Percentiles rank a stretch among this genome's conserved stretches.
Evolutionary conservation across 2,113 vertebrate species (phyloP).

Genomic region (Parotia lawesii): DNA sequence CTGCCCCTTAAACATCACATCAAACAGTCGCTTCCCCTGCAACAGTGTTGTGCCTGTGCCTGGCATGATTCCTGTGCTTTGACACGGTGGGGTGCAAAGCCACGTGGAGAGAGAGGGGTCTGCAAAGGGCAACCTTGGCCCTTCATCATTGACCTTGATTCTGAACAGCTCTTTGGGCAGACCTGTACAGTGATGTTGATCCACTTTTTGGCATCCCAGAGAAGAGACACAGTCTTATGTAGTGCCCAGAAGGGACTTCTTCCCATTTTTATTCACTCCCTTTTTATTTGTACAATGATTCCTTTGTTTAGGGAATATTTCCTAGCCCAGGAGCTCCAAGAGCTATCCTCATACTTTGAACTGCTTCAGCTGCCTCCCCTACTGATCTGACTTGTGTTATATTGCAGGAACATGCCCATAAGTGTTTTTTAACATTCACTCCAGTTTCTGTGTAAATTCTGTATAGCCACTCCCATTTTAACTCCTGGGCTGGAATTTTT

Average conservation of each 20-base stretch:
- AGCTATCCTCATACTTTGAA: not conserved
- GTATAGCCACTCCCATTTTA: not conserved
- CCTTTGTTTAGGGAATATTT: not conserved
- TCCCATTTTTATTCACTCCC: not conserved
- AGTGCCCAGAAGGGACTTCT: not conserved
- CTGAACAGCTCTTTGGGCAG: not conserved
- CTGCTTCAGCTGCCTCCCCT: not conserved
- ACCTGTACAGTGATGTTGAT: not conserved
- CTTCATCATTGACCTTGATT: accelerated
- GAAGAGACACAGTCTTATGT: not conserved
- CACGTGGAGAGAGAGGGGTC: not conserved
- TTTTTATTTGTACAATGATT: not conserved
- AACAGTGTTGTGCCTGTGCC: not conserved
- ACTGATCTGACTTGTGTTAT: not conserved
- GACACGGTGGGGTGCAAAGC: not conserved
- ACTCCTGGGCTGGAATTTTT: not conserved
- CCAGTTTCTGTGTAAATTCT: not conserved
- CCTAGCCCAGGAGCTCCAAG: not conserved
- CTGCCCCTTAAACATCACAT: not conserved
- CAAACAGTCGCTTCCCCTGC: accelerated
- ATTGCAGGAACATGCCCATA: not conserved
- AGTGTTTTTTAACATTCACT: not conserved
- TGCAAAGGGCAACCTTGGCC: not conserved
- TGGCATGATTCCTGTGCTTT: not conserved
- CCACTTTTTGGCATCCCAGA: not conserved